Base-by-base conservation (phyloP, 2,888 invertebrate genomes). In the Philaethria dido region DNA sequence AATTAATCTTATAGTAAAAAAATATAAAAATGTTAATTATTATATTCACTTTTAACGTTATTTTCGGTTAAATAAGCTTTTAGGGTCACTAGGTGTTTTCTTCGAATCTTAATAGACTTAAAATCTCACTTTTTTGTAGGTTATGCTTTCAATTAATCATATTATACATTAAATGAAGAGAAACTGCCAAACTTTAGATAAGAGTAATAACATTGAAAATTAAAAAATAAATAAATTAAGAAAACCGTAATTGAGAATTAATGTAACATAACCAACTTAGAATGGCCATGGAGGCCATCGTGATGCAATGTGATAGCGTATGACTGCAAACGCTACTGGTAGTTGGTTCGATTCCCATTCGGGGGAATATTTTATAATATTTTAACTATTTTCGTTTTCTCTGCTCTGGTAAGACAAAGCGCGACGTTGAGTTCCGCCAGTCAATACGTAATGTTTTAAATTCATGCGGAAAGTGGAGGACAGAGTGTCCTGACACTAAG, bases 101-200 rank as follows among this genome's bases (percentile, higher is more conserved):
- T n/a, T 14, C 11, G 16, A 52, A 16, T 52, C 16, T 52, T 52
- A 52, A 52, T 52, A 52, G 52, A 48, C 25, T 50, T 25, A 25
- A 50, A 25, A 33, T 52, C 52, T 52, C 29, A 52, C 52, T 52
- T 33, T 52, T 29, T 29, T 33, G 29, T 52, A 11, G 29, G 52
- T 52, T 50, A 50, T 16, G 25, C 29, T 50, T 52, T 11, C 29
- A 29, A 29, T 52, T 52, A 52, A 52, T 50, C 50, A 50, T 52
- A 52, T 16, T 29, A 33, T 16, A 52, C 29, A 11, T 16, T 52
- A 3, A 52, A 52, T 16, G 52, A 29, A 52, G 29, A 16, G 16
- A 33, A 52, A 52, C 5, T 52, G 29, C 16, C 52, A 52, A 52
- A 52, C 3, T 33, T 29, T 52, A 52, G 29, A 52, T 52, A 52